Conservation (phyloP, 1,140 invertebrate species). For the Drosophila parabipectinata region DNA sequence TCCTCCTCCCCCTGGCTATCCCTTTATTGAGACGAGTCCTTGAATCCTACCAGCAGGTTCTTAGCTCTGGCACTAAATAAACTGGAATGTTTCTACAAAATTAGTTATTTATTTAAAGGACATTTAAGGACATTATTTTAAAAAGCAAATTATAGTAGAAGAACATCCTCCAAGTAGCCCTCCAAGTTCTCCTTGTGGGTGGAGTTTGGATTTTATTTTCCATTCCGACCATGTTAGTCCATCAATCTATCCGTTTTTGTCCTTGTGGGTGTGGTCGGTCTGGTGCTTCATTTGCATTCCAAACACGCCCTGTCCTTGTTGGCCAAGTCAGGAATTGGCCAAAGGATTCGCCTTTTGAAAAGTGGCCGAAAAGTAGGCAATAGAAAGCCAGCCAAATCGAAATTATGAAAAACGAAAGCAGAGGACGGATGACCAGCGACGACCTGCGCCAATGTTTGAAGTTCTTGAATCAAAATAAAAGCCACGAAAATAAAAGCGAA, state of each 20-base stretch:
- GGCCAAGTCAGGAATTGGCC: neutral
- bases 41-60: constrained; percentile 3
- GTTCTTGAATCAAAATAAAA: constrained; percentile 69
- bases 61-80: constrained; percentile 19
- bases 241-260: constrained; percentile 1
- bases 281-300: constrained; percentile 22
- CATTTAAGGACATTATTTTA: too few species aligned
- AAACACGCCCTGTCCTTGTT: constrained; percentile 9
- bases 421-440: neutral
- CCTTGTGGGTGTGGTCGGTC: neutral
- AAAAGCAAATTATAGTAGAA: too few species aligned
- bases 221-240: neutral
- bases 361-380: constrained; percentile 57
- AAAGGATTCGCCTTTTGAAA: neutral
- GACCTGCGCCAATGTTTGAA: constrained; percentile 62
- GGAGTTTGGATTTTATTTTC: neutral
- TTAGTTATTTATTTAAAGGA: too few species aligned
- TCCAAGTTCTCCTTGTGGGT: neutral
- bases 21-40: constrained; percentile 21
- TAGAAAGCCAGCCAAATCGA: neutral
- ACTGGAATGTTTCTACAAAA: neutral
- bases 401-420: constrained; percentile 38
- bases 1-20: constrained; percentile 5
- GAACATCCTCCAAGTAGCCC: too few species aligned
- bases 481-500: constrained; percentile 39